These are phyloP conservation scores for Macrotus californicus DNA, from an alignment of 2,113 vertebrate genomes.

Conservation along the genomic window DNA sequence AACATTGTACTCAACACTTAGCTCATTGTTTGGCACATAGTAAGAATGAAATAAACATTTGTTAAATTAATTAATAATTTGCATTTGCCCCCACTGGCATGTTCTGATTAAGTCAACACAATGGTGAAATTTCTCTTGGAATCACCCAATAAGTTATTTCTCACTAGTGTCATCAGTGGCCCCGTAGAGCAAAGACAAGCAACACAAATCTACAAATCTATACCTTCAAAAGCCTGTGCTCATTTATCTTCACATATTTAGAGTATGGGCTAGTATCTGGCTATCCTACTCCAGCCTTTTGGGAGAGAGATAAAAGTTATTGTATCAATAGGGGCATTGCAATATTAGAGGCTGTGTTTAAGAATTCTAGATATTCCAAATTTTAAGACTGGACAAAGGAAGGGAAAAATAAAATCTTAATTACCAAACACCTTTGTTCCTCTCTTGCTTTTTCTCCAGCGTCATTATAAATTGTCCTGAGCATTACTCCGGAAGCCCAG, in stretches of 20 bases:
- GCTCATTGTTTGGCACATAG: background rate
- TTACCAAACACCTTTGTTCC: background rate
- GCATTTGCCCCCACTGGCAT: background rate
- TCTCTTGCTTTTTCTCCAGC: background rate
- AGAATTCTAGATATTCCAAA: background rate
- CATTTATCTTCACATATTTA: background rate
- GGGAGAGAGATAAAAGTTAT: background rate
- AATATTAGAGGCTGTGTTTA: background rate
- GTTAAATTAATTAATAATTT: background rate
- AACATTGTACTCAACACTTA: background rate
- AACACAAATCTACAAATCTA: background rate
- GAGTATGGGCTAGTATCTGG: background rate
- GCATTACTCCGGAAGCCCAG: background rate
- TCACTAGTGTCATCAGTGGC: background rate
- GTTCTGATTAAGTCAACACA: background rate
- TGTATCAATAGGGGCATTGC: background rate
- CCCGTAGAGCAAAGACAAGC: background rate
- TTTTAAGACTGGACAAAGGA: background rate
- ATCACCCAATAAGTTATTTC: background rate
- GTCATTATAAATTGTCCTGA: background rate
- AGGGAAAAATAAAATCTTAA: background rate
- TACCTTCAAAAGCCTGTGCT: rapidly evolving
- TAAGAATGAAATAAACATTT: background rate
- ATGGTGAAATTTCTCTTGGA: background rate
- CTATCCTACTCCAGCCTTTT: background rate